These are phyloP conservation scores for Drosophila longiperda DNA, from an alignment of 2,888 invertebrate genomes.

Conservation along the genomic window DNA sequence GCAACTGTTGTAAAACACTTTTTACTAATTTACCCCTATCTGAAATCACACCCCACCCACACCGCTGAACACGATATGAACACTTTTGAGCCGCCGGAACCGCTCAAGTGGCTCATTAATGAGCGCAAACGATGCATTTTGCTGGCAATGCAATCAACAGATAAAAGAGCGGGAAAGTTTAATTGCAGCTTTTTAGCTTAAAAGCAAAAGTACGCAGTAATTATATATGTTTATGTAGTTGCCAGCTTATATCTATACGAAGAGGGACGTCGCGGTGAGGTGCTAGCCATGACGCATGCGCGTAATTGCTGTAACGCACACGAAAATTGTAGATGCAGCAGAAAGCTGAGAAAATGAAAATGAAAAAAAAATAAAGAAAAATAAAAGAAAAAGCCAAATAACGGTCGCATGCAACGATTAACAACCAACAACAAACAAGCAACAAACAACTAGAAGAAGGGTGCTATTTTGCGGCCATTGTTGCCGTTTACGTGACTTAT, in stretches of 20 bases:
- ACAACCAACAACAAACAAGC: conserved; percentile 14
- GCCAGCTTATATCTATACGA: background rate
- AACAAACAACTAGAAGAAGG: conserved; percentile 9
- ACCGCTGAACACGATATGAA: background rate
- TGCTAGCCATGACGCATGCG: conserved; percentile 72
- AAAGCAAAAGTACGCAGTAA: conserved; percentile 65
- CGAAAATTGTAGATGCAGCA: conserved; percentile 36
- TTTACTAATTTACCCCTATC: conserved; percentile 7
- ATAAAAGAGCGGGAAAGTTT: conserved; percentile 77
- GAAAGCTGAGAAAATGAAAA: background rate
- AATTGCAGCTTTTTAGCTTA: conserved; percentile 71
- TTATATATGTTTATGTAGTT: conserved; percentile 39
- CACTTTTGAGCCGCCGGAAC: conserved; percentile 12
- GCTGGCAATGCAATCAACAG: conserved; percentile 67
- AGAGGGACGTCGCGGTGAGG: background rate
- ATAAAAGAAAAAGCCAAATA: conserved; percentile 3
- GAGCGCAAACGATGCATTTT: conserved; percentile 67
- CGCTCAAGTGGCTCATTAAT: conserved; percentile 61
- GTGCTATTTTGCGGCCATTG: conserved; percentile 25
- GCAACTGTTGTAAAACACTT: background rate
- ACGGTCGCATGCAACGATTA: conserved; percentile 22
- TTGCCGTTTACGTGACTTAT: conserved; percentile 53
- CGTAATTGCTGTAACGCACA: conserved; percentile 68
- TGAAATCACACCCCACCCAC: background rate
- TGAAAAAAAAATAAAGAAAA: background rate